These are phyloP conservation scores for Microtus richardsoni DNA, from an alignment of 2,113 vertebrate species.

Conservation along the genomic window DNA sequence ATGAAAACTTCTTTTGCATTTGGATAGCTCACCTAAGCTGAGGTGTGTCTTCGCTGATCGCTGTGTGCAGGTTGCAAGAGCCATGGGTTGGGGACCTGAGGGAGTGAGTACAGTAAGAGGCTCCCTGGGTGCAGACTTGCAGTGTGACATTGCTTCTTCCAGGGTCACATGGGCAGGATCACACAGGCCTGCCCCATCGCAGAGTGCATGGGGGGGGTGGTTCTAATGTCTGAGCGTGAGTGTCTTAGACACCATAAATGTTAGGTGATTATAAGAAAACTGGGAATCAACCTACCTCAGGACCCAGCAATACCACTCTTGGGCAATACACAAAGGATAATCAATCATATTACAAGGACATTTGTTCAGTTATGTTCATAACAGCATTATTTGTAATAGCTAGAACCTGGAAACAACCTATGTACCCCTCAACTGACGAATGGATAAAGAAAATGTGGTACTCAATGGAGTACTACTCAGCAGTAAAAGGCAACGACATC, in stretches of 20 bases:
- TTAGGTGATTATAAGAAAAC: neutral
- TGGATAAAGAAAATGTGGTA: no score
- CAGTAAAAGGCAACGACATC: no score
- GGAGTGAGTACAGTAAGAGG: rapidly evolving
- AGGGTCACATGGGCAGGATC: neutral
- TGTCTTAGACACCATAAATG: neutral
- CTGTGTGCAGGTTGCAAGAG: neutral
- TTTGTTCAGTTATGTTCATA: neutral
- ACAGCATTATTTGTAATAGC: neutral
- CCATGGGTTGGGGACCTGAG: neutral
- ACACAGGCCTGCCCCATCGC: rapidly evolving
- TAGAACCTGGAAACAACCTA: neutral
- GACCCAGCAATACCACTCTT: neutral
- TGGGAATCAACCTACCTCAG: neutral
- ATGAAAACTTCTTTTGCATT: neutral
- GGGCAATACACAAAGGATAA: neutral
- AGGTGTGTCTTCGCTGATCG: neutral
- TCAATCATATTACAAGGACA: neutral
- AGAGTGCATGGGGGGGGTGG: no score
- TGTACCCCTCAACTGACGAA: no score
- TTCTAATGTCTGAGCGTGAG: rapidly evolving
- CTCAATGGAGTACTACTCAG: no score
- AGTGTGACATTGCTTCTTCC: neutral
- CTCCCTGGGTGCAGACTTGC: rapidly evolving
- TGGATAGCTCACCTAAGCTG: neutral